A percentile compares a stretch with the other conserved stretches of the same genome.
These are phyloP conservation scores for Heteropelma amictum DNA, from an alignment of 2,888 invertebrate genomes.

Conservation along the genomic window DNA sequence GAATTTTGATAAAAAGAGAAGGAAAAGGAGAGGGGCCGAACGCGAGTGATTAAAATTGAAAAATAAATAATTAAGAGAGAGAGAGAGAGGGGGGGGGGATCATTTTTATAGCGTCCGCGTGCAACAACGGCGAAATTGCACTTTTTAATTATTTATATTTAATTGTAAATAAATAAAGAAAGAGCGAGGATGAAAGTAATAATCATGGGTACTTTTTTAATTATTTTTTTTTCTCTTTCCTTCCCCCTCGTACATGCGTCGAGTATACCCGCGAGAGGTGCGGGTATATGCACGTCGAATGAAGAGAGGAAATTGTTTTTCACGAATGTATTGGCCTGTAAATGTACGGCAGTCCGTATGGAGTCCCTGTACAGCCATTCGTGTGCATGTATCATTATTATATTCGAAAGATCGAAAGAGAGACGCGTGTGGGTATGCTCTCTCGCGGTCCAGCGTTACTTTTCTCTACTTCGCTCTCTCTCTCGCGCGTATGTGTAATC, in stretches of 20 bases:
- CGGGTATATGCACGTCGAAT: conserved; percentile 46
- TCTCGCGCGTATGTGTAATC: neutral
- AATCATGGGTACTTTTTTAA: neutral
- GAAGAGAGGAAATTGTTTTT: conserved; percentile 43
- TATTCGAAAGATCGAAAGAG: conserved; percentile 8
- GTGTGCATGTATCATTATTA: conserved; percentile 36
- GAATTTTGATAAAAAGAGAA: conserved; percentile 12
- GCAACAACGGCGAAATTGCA: conserved; percentile 5
- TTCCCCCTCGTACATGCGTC: conserved; percentile 2
- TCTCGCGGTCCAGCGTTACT: neutral
- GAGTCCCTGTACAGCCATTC: neutral
- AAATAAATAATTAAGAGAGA: conserved; percentile 24
- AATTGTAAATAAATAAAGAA: conserved; percentile 39
- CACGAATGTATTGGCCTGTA: neutral
- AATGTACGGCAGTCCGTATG: neutral
- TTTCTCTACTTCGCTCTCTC: neutral
- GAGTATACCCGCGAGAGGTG: conserved; percentile 11
- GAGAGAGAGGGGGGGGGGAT: neutral
- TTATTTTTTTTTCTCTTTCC: neutral
- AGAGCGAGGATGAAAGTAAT: conserved; percentile 23
- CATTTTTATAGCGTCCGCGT: too few species aligned
- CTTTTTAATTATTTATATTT: conserved; percentile 45
- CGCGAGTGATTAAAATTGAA: conserved; percentile 36
- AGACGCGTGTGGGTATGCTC: conserved; percentile 8
- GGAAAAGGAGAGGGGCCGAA: conserved; percentile 2